Evolutionary conservation across 2,888 invertebrate species (phyloP).

Genomic region (Drosophila koepferae): DNA sequence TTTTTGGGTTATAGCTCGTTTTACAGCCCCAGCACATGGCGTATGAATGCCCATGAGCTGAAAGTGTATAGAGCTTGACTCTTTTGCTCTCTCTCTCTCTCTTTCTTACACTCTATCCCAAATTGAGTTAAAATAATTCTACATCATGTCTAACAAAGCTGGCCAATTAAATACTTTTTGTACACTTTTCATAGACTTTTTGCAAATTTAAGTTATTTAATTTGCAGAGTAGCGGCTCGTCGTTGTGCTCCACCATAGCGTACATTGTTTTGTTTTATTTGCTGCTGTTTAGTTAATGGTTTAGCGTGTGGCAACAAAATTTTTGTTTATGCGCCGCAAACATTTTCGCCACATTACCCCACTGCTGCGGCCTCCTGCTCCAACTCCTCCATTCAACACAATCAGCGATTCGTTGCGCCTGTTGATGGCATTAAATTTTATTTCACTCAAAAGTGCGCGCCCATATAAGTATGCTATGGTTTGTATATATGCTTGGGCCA

Average conservation of each 20-base stretch:
- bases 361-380: neutral
- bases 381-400: neutral
- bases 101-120: neutral
- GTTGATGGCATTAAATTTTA: slow-evolving; percentile 75
- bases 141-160: no score
- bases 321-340: slow-evolving; percentile 82
- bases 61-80: neutral
- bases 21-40: slow-evolving; percentile 54
- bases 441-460: slow-evolving; percentile 62
- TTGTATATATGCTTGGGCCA: slow-evolving; percentile 27
- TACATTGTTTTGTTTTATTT: slow-evolving; percentile 67
- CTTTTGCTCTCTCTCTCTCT: neutral
- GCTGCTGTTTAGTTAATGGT: slow-evolving; percentile 78
- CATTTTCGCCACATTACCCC: slow-evolving; percentile 64
- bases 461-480: slow-evolving; percentile 60
- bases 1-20: slow-evolving; percentile 64
- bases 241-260: slow-evolving; percentile 3
- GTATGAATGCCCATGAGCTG: neutral
- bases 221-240: slow-evolving; percentile 17
- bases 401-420: slow-evolving; percentile 32
- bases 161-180: neutral
- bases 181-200: neutral
- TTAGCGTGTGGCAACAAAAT: slow-evolving; percentile 79
- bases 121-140: neutral
- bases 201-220: no score